A percentile compares a stretch with the other conserved stretches of the same genome.
phyloP scores from a whole-genome alignment of 2,797 vertebrate species.

The Gambelia wislizenii region DNA sequence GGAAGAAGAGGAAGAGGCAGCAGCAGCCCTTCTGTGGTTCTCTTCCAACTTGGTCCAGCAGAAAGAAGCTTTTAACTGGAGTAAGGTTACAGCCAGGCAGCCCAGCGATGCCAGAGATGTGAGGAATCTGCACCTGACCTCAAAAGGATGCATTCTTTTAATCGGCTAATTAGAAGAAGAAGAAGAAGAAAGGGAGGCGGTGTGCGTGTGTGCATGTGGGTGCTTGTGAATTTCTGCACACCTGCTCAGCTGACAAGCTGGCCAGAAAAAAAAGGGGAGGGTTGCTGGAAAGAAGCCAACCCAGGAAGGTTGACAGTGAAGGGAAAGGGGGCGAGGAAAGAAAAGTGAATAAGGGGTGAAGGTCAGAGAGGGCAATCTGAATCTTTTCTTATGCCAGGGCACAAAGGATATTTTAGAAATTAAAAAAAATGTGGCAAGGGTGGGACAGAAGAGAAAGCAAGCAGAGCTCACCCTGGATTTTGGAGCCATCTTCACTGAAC shows the following conservation, averaged over 20 bases:
- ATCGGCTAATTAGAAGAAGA: constrained; percentile 67
- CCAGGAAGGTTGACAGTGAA: rapidly evolving
- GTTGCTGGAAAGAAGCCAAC: rapidly evolving
- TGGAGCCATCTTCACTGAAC: not conserved
- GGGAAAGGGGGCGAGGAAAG: not conserved
- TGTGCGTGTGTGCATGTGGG: too few relatives aligned
- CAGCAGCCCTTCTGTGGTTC: rapidly evolving
- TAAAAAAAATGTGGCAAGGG: not conserved
- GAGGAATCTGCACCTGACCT: constrained; percentile 70
- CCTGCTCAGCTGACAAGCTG: constrained; percentile 43
- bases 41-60: not conserved
- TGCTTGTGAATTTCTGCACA: not conserved
- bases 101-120: constrained; percentile 73
- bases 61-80: constrained; percentile 73
- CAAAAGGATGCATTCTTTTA: constrained; percentile 77
- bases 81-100: constrained; percentile 74
- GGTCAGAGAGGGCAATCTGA: not conserved
- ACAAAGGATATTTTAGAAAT: not conserved
- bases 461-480: not conserved
- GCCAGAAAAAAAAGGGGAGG: constrained; percentile 8
- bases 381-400: not conserved
- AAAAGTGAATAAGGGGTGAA: not conserved
- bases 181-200: not conserved
- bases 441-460: not conserved
- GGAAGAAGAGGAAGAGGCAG: not conserved